Base-by-base conservation (phyloP, 2,797 vertebrate species). In the Pelobates cultripes region DNA sequence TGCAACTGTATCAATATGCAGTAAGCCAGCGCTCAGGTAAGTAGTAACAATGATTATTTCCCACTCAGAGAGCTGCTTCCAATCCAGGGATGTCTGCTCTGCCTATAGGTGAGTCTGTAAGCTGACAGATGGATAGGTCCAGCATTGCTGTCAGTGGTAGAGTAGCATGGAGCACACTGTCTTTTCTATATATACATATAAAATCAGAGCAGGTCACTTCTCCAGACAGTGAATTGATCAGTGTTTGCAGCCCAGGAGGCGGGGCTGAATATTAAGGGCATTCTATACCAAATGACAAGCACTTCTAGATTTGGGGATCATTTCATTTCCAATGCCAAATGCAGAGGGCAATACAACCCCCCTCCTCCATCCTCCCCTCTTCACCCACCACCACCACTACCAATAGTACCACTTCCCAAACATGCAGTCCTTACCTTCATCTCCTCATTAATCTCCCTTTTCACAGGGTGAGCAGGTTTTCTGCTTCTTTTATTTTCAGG, bases 401-500 rank as follows among this genome's bases (percentile, higher is more conserved):
- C 47, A 51, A 2, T n/a, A n/a, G n/a, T 51, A 5, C 47, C 47
- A 51, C 47, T 67, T 60, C 75, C 73, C 82, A 76, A 74, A 82
- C 57, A 85, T 81, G 85, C 57, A 82, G 5, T 88, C 90, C 93
- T 91, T 95, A 99, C 97, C 97, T 99, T 99, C 97, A 99, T 99
- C 92, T 99, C 97, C 88, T 99, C 97, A 87, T 99, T 98, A 90
- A 99, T 98, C 89, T 98, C 97, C 91, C 97, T 94, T 89, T 99
- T 99, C 91, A 99, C 97, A 66, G 97, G 97, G 94, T 98, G 97
- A 85, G 97, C 97, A 89, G 97, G 97, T 85, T 99, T 99, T 91
- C 97, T 95, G 96, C 97, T 98, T 87, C 97, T 93, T 88, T 99
- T 99, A 95, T 96, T 98, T 98, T 99, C 97, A 87, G 97, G 97